Evolutionary conservation across 2,113 vertebrate genomes (phyloP).

Genomic region (Oplegnathus fasciatus): DNA sequence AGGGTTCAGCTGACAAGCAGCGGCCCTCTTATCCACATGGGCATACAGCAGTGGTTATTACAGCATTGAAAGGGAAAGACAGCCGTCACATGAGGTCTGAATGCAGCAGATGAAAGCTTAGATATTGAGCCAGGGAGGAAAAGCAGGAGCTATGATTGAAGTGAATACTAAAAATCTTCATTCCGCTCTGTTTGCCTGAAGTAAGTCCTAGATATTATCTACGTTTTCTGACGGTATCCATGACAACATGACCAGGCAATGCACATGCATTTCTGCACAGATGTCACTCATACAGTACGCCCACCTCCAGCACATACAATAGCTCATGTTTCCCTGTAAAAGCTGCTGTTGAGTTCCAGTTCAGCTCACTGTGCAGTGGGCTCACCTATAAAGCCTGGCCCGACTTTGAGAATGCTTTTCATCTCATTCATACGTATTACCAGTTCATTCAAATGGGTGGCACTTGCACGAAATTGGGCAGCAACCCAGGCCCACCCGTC

Average conservation of each 20-base stretch:
- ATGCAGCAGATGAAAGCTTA: slow-evolving; percentile 13
- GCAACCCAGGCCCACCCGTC: too few relatives aligned
- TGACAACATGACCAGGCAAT: slow-evolving; percentile 37
- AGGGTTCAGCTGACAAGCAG: slow-evolving; percentile 4
- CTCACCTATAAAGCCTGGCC: too few relatives aligned
- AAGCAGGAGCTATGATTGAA: not conserved
- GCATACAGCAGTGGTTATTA: not conserved
- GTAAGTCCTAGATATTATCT: not conserved
- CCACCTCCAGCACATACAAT: not conserved
- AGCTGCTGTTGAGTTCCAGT: not conserved
- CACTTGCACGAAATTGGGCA: not conserved
- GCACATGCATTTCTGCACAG: not conserved
- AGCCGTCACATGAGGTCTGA: not conserved
- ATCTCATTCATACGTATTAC: not conserved
- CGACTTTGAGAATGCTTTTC: too few relatives aligned
- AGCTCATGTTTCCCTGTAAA: not conserved
- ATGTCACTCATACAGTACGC: slow-evolving; percentile 10
- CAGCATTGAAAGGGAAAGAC: not conserved
- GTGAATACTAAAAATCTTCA: not conserved
- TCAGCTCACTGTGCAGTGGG: too few relatives aligned
- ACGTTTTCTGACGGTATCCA: slow-evolving; percentile 33
- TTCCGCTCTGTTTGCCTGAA: slow-evolving; percentile 1
- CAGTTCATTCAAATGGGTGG: not conserved
- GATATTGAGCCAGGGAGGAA: slow-evolving; percentile 14
- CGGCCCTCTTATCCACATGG: not conserved